These are phyloP conservation scores for Panurus biarmicus DNA, from an alignment of 2,113 vertebrate genomes.

Conservation along the genomic window DNA sequence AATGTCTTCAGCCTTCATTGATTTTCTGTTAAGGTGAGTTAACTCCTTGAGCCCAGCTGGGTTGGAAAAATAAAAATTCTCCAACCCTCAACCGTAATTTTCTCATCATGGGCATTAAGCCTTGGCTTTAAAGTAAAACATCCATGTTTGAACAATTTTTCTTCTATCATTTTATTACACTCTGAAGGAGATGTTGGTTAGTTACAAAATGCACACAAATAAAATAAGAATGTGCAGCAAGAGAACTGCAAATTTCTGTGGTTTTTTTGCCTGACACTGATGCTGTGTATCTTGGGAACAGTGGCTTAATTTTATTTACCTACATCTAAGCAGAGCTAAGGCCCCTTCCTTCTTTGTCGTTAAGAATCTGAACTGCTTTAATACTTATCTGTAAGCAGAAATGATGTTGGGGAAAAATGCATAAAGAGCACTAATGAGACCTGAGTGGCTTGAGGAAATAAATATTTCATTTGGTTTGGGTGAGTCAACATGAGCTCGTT, in stretches of 20 bases:
- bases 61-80: neutral
- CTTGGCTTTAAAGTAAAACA: neutral
- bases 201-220: neutral
- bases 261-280: neutral
- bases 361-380: neutral
- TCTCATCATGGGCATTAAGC: neutral
- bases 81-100: neutral
- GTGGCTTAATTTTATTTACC: neutral
- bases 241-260: neutral
- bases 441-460: neutral
- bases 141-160: neutral
- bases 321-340: neutral
- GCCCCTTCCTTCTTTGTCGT: neutral
- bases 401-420: neutral
- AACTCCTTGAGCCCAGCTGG: neutral
- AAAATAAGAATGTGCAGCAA: neutral
- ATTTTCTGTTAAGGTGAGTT: neutral
- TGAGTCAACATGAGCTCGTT: neutral
- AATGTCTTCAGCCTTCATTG: neutral
- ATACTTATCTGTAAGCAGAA: neutral
- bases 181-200: neutral
- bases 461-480: neutral
- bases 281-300: neutral
- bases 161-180: neutral
- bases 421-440: neutral